Evolutionary conservation across 2,113 vertebrate species (phyloP), one percentile per base, ranked within the genome.

Genomic region (Tretioscincus oriximinensis): DNA sequence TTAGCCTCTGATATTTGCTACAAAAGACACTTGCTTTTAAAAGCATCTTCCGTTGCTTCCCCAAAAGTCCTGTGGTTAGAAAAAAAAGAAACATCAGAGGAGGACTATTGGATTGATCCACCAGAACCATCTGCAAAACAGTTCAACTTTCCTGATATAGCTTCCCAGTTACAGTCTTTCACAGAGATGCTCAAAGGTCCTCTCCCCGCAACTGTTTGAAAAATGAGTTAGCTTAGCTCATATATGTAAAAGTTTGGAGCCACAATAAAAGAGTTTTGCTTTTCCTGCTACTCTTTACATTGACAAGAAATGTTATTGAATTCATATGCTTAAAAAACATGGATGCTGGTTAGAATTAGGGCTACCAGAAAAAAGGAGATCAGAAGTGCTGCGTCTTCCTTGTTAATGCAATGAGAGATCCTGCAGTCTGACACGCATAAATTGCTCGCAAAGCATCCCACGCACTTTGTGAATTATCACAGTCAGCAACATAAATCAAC

Each of bases 1-100:
- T 69, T 63, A 24, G 49, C 35, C 26, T 41, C 77, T 93, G 84
- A 93, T 86, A 88, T 75, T 89, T 82, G 73, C 85, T 92, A 89
- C 88, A 60, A 64, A 80, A 88, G 66, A 82, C 49, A 41, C 29
- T 7, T 6, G 18, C 24, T 7, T 26, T 9, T 70, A 76, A 86
- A 84, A 63, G 85, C 83, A 86, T 66, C 80, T 88, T 86, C 51
- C 79, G 29, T 22, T 88, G 83, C 61, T 83, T 80, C 35, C 63
- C 65, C 76, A 81, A 67, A 9, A 14, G 41, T 84, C 18, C 1
- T 90, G 83, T 84, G 79, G 86, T 88, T 88, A 81, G 63, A 83
- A 79, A 79, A 79, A n/a, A 78, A 20, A 78, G 58, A 81, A 90
- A 85, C 67, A n/a, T 71, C 45, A 75, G 82, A 83, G 70, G 54